Base-by-base conservation (phyloP, 2,888 invertebrate genomes). In the Aleiodes testaceus region DNA sequence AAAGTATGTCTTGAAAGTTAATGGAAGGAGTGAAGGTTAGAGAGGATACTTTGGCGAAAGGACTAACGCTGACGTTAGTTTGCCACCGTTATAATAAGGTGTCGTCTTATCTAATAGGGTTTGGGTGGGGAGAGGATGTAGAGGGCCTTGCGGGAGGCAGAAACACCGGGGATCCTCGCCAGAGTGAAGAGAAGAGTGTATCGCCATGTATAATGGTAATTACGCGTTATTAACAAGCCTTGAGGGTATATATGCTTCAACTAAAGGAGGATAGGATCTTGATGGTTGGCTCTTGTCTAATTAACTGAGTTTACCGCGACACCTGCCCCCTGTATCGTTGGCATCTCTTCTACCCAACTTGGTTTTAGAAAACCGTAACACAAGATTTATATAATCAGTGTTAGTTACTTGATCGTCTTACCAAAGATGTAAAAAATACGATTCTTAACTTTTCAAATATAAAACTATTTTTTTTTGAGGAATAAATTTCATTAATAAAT, bases 171-270 rank as follows among this genome's bases (percentile, higher is more conserved):
- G 72, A 52, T 68, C 70, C 68, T 66, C 61, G 11, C 45, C 53
- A 76, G 77, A 36, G 73, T 80, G 79, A 75, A 77, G 79, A 84
- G 84, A 87, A 86, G 85, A 87, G 85, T 86, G 86, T 86, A 87
- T 87, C 85, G 86, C 84, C 85, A 83, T 86, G 86, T 87, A 87
- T 87, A 87, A 87, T 85, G 85, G 86, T 86, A 87, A 87, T 87
- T 87, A 87, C 85, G 87, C 86, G 87, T 86, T 87, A 87, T 87
- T 87, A 87, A 87, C 87, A 87, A 87, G 87, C 86, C 85, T 84
- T 80, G 80, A 81, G 80, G 79, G 80, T 78, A 81, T 77, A 73
- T 75, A 78, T 73, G 74, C 75, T 30, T 36, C 18, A 52, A 26
- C 18, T 18, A 20, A n/a, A 55, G 52, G 55, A 66, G 66, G 74